phyloP scores from a whole-genome alignment of 1,140 invertebrate species.

The Lordiphosa collinella region DNA sequence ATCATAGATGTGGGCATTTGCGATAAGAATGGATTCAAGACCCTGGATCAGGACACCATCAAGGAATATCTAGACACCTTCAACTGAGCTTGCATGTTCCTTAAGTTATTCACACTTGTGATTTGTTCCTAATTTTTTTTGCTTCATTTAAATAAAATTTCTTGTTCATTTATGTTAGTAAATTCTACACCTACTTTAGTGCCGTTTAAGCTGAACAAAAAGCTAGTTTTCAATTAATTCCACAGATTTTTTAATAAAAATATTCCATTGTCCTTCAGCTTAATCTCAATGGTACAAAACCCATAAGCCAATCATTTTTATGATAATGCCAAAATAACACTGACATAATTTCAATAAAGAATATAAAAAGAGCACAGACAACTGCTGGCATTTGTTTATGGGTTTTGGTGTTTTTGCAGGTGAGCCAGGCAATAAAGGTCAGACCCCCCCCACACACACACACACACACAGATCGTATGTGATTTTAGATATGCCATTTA shows the following conservation, averaged over 20 bases:
- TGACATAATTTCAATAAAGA: conserved; percentile 49
- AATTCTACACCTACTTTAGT: too few species aligned
- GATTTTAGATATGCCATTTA: conserved; percentile 11
- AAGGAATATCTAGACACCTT: conserved; percentile 98
- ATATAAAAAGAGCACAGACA: conserved; percentile 35
- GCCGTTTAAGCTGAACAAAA: too few species aligned
- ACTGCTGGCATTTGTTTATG: conserved; percentile 28
- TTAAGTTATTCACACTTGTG: too few species aligned
- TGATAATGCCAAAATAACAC: conserved; percentile 47
- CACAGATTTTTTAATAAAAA: too few species aligned
- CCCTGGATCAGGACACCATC: conserved; percentile 94
- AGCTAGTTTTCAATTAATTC: too few species aligned
- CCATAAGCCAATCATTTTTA: conserved; percentile 37
- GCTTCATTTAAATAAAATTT: too few species aligned
- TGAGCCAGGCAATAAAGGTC: conserved; percentile 17
- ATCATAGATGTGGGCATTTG: conserved; percentile 99
- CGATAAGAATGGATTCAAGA: conserved; percentile 93
- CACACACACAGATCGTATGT: conserved; percentile 2
- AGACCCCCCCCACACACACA: not conserved
- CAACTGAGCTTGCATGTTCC: conserved; percentile 81
- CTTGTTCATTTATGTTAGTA: too few species aligned
- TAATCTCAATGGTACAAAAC: not conserved
- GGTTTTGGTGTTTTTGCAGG: conserved; percentile 18
- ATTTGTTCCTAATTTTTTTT: too few species aligned
- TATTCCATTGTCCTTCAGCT: too few species aligned